Base-by-base conservation (phyloP, 2,888 invertebrate genomes). In the Scaptomyza polygonia region DNA sequence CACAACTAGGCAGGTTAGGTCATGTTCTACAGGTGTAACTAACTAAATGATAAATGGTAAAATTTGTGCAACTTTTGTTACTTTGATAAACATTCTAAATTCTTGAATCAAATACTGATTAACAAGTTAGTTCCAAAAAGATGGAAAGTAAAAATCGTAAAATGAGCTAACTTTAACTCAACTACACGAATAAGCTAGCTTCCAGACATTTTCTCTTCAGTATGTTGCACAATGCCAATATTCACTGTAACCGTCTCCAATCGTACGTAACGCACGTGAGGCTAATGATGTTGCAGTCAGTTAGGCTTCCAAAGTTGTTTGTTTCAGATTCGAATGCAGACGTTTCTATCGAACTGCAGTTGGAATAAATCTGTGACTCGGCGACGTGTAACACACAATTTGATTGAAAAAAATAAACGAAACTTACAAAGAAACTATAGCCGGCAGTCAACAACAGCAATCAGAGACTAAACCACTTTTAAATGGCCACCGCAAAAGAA, bases 251-350 rank as follows among this genome's bases (percentile, higher is more conserved):
- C 57, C 52, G 59, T 68, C 59, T 63, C 47, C 75, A 73, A 62
- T 64, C 39, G 21, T 52, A 42, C 45, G 48, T 63, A 34, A 43
- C 36, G 72, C 69, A 82, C 82, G 82, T 82, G 82, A 61, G 77
- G 61, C 82, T 83, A 79, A 86, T 72, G 77, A 82, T 71, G 86
- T 76, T 65, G 67, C 82, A 59, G 61, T 55, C 64, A 40, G 67
- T 51, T 47, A 18, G 25, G 29, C 29, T 42, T 39, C 52, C 40
- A 52, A 39, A 39, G 58, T 42, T 42, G 30, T 58, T 39, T 25
- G 67, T 18, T 32, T 30, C 40, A 9, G n/a, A 34, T 39, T n/a
- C 43, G 30, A 55, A 49, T 52, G 16, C 42, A 42, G 45, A 57
- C 4, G 11, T 11, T 30, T 9, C 39, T 29, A 14, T 34, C n/a